Percentiles rank a stretch among this genome's conserved stretches.
Conservation (phyloP, 2,888 invertebrate genomes). For the Plebejus argus region DNA sequence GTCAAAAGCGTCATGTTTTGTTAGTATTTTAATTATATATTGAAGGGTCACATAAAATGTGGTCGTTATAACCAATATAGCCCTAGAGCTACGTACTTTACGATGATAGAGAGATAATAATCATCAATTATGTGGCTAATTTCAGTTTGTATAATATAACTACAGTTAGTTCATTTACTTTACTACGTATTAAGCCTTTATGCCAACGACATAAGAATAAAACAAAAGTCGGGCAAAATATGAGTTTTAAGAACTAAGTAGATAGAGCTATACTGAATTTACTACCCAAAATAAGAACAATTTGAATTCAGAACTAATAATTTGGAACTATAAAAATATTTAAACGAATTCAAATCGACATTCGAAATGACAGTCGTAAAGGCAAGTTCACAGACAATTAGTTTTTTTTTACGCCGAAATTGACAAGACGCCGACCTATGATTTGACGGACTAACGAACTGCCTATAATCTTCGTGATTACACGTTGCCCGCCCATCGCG, state of each 20-base stretch:
- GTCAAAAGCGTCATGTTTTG: no score
- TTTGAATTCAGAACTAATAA: background rate
- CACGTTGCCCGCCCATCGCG: slow-evolving; percentile 17
- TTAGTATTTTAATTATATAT: background rate
- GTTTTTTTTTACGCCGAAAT: background rate
- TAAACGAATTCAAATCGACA: slow-evolving; percentile 10
- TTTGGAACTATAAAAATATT: slow-evolving; percentile 10
- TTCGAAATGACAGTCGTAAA: slow-evolving; percentile 21
- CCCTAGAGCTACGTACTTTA: background rate
- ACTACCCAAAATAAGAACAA: background rate
- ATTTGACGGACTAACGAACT: slow-evolving; percentile 75
- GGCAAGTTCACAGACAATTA: slow-evolving; percentile 30
- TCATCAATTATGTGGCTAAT: no score
- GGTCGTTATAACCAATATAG: background rate
- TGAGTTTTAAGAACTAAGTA: background rate
- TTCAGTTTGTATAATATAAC: background rate
- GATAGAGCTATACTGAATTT: background rate
- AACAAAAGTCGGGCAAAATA: no score
- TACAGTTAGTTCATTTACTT: background rate
- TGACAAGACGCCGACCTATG: slow-evolving; percentile 29
- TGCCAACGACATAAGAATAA: no score
- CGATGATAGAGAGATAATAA: background rate
- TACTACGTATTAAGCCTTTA: no score
- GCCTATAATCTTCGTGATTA: slow-evolving; percentile 59
- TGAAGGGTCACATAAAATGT: background rate